Evolutionary conservation across 2,888 invertebrate species (phyloP), one percentile per base, ranked within the genome.

Genomic region (Ophion obscuratus): DNA sequence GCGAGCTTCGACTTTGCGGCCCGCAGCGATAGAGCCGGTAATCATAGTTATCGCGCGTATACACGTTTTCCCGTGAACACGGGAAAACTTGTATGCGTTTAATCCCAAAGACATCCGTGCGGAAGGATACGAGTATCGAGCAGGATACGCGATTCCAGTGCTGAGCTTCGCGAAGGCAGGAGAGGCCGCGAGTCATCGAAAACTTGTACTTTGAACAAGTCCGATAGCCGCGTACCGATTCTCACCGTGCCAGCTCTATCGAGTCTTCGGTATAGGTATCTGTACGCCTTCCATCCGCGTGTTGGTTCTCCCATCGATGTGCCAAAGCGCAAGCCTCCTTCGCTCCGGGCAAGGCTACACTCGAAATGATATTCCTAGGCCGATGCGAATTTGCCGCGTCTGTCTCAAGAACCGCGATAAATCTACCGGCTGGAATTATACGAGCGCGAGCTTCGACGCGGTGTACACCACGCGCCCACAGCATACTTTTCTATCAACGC

Each of bases 201-300:
- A 90, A 91, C 89, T 91, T 91, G 88, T 86, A 89, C 90, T 89
- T 89, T 89, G 91, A 88, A 89, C 89, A 86, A 88, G 84, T 75
- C 62, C 76, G 80, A 86, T 81, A 73, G 67, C 53, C 53, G 57
- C 57, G 62, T 57, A 24, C 73, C 59, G 53, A 66, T 77, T 83
- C 80, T 68, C 53, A 67, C 71, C 67, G 44, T 59, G 36, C 59
- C 27, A 24, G 61, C 47, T 36, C 10, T 11, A 31, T 44, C 14
- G 24, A 9, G 24, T 2, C 9, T 14, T 62, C 61, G n/a, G 36
- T 24, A 24, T 24, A 24, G 24, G 24, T 24, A 24, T 24, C 24
- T 75, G 31, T 75, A 47, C 10, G 20, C 24, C 24, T 53, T 53
- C 14, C 14, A 53, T 53, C 53, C 47, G 10, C 14, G 4, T 14